These are phyloP conservation scores for Axinella damicornis DNA, from an alignment of 37 sponge, comb jelly and placozoan species.

Conservation along the genomic window DNA sequence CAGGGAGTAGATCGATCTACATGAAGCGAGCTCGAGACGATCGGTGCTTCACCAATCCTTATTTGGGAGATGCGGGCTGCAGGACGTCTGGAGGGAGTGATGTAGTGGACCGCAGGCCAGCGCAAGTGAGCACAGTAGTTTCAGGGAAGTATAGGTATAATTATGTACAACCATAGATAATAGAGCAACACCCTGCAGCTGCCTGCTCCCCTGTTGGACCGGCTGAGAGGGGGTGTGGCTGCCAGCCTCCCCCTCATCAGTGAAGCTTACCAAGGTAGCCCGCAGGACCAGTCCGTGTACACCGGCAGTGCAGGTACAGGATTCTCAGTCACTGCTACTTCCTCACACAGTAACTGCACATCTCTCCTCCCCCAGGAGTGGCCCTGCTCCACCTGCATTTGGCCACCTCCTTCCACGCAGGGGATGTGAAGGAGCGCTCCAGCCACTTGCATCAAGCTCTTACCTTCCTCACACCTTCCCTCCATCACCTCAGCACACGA, in stretches of 20 bases:
- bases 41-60: conserved; percentile 4
- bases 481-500: conserved; percentile 37
- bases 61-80: conserved; percentile 4
- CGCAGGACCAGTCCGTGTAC: conserved; percentile 45
- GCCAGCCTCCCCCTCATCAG: background rate
- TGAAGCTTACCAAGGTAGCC: background rate
- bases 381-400: conserved; percentile 82
- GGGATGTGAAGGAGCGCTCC: conserved; percentile 4
- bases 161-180: too few species aligned
- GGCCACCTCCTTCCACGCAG: conserved; percentile 52
- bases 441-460: conserved; percentile 42
- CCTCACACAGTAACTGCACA: background rate
- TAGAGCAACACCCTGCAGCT: too few species aligned
- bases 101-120: too few species aligned
- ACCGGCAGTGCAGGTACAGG: conserved; percentile 49
- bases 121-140: too few species aligned
- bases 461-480: conserved; percentile 34
- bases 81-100: background rate
- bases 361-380: conserved; percentile 50
- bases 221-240: conserved; percentile 13
- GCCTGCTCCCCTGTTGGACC: background rate
- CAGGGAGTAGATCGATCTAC: too few species aligned
- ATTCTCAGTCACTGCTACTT: background rate
- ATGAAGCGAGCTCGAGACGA: background rate
- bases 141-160: too few species aligned